Conservation (phyloP, 2,888 invertebrate species). For the Hypselothyrea guttata region DNA sequence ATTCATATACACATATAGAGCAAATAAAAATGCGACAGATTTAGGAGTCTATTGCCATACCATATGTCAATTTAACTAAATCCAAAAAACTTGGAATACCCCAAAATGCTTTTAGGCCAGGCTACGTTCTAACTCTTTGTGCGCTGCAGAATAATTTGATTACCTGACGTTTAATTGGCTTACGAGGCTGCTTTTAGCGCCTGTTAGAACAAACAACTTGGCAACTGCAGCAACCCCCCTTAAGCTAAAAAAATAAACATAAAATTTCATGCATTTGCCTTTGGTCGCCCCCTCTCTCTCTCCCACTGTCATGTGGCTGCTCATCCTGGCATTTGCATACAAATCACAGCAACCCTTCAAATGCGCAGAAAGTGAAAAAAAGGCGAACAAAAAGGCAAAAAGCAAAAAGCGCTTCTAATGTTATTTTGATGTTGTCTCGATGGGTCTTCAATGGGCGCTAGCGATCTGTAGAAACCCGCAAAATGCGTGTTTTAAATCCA, state of each 20-base stretch:
- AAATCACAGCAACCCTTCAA: conserved; percentile 69
- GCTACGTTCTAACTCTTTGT: neutral
- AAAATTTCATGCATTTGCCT: conserved; percentile 51
- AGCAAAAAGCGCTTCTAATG: conserved; percentile 61
- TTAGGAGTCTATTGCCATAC: neutral
- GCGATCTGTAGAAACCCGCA: conserved; percentile 71
- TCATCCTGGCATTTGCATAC: conserved; percentile 60
- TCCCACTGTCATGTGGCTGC: neutral
- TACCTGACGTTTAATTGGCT: conserved; percentile 61
- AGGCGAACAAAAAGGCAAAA: conserved; percentile 26
- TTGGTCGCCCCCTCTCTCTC: conserved; percentile 7
- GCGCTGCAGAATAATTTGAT: conserved; percentile 53
- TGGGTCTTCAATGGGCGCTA: conserved; percentile 24
- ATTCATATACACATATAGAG: no score
- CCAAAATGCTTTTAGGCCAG: neutral
- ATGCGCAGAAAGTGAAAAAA: conserved; percentile 41
- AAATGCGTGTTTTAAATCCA: conserved; percentile 81
- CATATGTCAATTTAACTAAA: no score
- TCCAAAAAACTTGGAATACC: no score
- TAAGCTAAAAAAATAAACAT: conserved; percentile 34
- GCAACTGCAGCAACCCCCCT: conserved; percentile 5
- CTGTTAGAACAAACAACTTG: conserved; percentile 26
- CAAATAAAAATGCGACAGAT: no score
- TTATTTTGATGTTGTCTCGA: conserved; percentile 75
- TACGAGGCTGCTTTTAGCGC: conserved; percentile 40